Conservation (phyloP, 2,113 vertebrate species). For the Addax nasomaculatus region DNA sequence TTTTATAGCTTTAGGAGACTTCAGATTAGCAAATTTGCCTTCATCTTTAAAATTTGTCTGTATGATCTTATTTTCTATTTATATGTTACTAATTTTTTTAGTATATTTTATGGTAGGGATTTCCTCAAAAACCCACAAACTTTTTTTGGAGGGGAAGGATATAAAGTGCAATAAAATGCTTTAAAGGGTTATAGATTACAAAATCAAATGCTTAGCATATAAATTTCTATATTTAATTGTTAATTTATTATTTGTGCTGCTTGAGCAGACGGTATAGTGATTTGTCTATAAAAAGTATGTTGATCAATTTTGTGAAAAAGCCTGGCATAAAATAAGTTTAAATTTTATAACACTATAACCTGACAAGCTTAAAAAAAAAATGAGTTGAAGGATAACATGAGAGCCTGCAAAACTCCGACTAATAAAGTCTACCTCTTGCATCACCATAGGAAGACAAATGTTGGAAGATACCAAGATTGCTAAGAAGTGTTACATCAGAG, state of each 20-base stretch:
- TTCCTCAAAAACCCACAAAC: background rate
- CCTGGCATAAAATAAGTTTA: slow-evolving; percentile 31
- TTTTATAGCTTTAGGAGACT: background rate
- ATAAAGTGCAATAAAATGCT: background rate
- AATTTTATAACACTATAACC: slow-evolving; percentile 27
- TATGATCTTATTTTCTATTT: background rate
- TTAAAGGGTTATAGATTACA: slow-evolving; percentile 28
- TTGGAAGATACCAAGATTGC: background rate
- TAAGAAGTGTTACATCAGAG: background rate
- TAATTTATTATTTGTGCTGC: slow-evolving; percentile 44
- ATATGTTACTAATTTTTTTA: background rate
- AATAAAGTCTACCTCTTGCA: background rate
- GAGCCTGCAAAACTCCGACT: background rate
- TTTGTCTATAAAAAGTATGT: slow-evolving; percentile 49
- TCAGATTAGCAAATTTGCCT: background rate
- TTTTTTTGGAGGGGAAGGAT: background rate
- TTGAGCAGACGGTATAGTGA: background rate
- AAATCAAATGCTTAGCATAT: slow-evolving; percentile 53
- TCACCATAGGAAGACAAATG: background rate
- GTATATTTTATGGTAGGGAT: background rate
- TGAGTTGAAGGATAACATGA: background rate
- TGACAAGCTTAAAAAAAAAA: background rate
- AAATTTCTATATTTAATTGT: slow-evolving; percentile 54
- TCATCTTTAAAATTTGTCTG: slow-evolving; percentile 13
- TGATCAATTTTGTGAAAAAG: slow-evolving; percentile 49